Percentiles rank a stretch among this genome's conserved stretches.
Conservation (phyloP, 2,888 invertebrate genomes). For the Sepiola atlantica region DNA sequence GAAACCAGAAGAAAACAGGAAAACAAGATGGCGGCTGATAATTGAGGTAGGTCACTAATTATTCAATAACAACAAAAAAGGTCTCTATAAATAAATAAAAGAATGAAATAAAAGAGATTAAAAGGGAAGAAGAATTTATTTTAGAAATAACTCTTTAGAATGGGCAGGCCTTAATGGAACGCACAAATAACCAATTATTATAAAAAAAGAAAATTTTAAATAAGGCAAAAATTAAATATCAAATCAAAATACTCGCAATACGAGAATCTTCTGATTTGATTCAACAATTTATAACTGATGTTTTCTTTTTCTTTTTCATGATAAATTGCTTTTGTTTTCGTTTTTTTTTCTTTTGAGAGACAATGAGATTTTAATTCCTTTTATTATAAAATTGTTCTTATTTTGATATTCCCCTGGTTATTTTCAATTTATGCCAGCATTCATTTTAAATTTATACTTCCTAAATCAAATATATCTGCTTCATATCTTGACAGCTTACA, state of each 20-base stretch:
- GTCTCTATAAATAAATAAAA: not conserved
- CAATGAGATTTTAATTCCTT: not conserved
- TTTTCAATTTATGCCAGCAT: not conserved
- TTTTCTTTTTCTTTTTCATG: not conserved
- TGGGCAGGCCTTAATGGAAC: not conserved
- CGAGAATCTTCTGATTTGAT: not conserved
- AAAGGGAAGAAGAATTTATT: not conserved
- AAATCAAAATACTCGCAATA: not conserved
- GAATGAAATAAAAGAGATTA: not conserved
- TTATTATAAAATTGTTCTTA: not conserved
- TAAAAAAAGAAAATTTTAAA: not conserved
- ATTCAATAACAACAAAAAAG: not conserved
- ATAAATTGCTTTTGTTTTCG: not conserved
- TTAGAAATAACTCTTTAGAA: not conserved
- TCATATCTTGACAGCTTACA: not conserved
- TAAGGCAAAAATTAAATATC: not conserved
- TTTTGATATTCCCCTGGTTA: not conserved
- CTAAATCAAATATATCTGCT: slow-evolving; percentile 2
- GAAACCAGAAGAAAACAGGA: not conserved
- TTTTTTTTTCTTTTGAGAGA: not conserved
- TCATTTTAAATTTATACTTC: not conserved
- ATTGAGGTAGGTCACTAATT: slow-evolving; percentile 9
- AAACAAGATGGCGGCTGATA: not conserved
- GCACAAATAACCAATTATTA: not conserved
- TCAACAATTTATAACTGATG: not conserved